Evolutionary conservation across 2,797 vertebrate genomes (phyloP).

Genomic region (Benthosema pterotum): DNA sequence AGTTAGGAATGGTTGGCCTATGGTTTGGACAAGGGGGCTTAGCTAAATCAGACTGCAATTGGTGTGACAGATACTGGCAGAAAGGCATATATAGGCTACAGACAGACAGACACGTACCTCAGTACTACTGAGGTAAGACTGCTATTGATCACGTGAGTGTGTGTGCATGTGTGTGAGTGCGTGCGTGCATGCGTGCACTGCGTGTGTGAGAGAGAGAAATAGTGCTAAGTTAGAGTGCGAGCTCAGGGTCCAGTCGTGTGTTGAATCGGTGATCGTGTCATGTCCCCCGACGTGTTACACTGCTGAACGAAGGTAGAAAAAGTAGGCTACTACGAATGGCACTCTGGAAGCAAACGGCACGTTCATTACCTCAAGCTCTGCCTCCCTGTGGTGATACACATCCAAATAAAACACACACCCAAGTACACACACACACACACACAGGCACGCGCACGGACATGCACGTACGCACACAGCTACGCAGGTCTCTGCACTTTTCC

Average conservation of each 20-base stretch:
- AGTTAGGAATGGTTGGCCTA: slow-evolving; percentile 29
- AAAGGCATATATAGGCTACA: too few species aligned
- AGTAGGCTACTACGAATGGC: too few species aligned
- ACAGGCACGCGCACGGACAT: not conserved
- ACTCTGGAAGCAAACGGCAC: too few species aligned
- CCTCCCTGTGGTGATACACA: not conserved
- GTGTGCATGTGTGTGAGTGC: not conserved
- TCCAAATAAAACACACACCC: slow-evolving; percentile 1
- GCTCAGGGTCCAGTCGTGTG: too few species aligned
- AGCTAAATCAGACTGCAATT: slow-evolving; percentile 64
- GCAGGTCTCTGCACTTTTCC: slow-evolving; percentile 17
- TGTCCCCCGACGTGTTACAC: too few species aligned
- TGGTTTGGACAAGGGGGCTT: slow-evolving; percentile 59
- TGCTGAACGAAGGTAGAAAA: too few species aligned
- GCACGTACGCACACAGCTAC: not conserved
- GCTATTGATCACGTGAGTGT: not conserved
- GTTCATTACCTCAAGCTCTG: too few species aligned
- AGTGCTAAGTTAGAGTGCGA: too few species aligned
- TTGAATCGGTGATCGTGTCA: too few species aligned
- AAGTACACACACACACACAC: not conserved
- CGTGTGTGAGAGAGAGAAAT: too few species aligned
- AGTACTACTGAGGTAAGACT: slow-evolving; percentile 6
- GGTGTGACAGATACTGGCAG: slow-evolving; percentile 7
- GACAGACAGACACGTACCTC: slow-evolving; percentile 36
- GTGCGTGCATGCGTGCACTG: too few species aligned